Conservation (phyloP, 2,888 invertebrate species). For the Amphipyra berbera region DNA sequence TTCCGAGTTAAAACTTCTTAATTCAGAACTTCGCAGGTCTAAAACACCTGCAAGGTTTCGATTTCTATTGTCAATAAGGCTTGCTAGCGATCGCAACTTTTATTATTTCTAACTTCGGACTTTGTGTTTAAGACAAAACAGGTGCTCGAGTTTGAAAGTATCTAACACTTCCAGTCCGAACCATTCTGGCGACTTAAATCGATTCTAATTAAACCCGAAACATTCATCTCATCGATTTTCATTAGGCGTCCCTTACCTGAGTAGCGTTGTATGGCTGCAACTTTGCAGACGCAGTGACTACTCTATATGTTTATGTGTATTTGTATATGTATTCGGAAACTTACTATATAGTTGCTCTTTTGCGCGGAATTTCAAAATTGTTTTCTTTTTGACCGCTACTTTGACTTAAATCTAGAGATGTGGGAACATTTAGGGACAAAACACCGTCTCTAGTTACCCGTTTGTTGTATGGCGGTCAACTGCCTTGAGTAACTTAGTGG, state of each 20-base stretch:
- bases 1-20: neutral
- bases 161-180: conserved; percentile 28
- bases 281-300: conserved; percentile 65
- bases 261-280: conserved; percentile 69
- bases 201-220: conserved; percentile 79
- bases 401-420: too few species aligned
- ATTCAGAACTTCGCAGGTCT: neutral
- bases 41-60: conserved; percentile 2
- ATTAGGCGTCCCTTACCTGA: conserved; percentile 78
- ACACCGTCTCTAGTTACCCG: too few species aligned
- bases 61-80: neutral
- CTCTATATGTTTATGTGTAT: conserved; percentile 36
- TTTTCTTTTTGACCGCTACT: too few species aligned
- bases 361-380: too few species aligned
- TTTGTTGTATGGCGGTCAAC: too few species aligned
- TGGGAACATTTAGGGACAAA: too few species aligned
- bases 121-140: neutral
- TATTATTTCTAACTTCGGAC: neutral
- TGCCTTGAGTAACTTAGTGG: too few species aligned
- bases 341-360: conserved; percentile 37
- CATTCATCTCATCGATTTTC: conserved; percentile 81
- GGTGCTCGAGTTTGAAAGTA: neutral
- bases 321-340: conserved; percentile 45
- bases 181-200: conserved; percentile 71
- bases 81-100: conserved; percentile 1